Percentiles rank a stretch among this genome's conserved stretches.
Conservation (phyloP, 2,797 vertebrate species). For the Sternotherus odoratus region DNA sequence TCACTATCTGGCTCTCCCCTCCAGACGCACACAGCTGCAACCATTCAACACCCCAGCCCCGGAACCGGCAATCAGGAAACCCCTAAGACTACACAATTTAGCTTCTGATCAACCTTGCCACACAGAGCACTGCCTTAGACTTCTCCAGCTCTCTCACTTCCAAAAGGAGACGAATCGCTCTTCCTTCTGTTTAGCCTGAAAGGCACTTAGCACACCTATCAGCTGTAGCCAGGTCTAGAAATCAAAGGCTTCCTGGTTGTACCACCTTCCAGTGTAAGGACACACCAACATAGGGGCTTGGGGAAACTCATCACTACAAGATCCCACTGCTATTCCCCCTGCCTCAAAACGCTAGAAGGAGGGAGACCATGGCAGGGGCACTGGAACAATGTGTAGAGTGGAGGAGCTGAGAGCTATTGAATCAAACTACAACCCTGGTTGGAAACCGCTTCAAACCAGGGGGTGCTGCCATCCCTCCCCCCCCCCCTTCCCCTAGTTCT, state of each 20-base stretch:
- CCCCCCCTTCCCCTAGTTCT: too few species aligned
- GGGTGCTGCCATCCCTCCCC: too few species aligned
- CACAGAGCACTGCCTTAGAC: neutral
- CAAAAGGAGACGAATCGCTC: too few species aligned
- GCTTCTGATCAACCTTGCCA: neutral
- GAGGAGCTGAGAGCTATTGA: too few species aligned
- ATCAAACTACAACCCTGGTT: too few species aligned
- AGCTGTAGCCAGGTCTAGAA: neutral
- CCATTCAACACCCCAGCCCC: neutral
- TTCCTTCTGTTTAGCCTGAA: neutral
- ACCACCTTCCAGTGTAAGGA: neutral
- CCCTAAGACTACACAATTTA: neutral
- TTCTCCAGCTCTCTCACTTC: neutral
- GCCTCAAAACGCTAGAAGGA: neutral
- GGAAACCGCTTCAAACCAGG: too few species aligned
- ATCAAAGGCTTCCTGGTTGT: neutral
- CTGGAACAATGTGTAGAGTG: too few species aligned
- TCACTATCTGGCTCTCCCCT: neutral
- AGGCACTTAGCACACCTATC: neutral
- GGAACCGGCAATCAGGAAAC: neutral
- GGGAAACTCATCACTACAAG: neutral
- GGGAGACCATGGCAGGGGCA: neutral
- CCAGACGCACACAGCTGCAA: neutral
- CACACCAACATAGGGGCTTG: neutral
- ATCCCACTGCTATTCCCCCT: neutral